A percentile compares a stretch with the other conserved stretches of the same genome.
These are phyloP conservation scores for Merops nubicus DNA, from an alignment of 2,113 vertebrate genomes.

Conservation along the genomic window DNA sequence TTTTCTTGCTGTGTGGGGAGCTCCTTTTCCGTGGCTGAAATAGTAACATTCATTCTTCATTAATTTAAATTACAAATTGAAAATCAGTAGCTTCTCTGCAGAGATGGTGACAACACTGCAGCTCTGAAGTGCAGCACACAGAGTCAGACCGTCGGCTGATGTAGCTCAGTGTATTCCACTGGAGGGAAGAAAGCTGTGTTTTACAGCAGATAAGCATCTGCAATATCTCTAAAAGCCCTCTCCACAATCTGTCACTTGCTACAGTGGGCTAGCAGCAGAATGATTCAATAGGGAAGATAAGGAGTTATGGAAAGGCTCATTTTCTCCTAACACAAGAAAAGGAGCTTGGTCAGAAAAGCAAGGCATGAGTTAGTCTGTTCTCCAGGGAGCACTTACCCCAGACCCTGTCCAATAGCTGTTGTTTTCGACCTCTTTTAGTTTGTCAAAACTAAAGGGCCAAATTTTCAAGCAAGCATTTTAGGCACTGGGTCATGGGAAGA, in stretches of 20 bases:
- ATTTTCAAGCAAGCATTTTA: neutral
- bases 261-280: neutral
- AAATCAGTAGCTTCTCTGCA: neutral
- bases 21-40: constrained; percentile 1
- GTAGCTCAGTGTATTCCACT: neutral
- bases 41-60: neutral
- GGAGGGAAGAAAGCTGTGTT: constrained; percentile 8
- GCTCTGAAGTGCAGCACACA: neutral
- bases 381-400: neutral
- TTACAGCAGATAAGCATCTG: constrained; percentile 27
- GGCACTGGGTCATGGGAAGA: neutral
- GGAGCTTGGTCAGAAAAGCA: neutral
- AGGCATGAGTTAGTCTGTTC: neutral
- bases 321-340: neutral
- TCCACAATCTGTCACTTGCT: constrained; percentile 4
- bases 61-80: constrained; percentile 18
- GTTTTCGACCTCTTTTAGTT: rapidly evolving
- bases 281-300: neutral
- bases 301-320: neutral
- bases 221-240: neutral
- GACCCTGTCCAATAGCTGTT: too few species aligned
- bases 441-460: neutral
- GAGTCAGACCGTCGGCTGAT: neutral
- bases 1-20: neutral
- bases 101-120: rapidly evolving